Evolutionary conservation across 2,797 vertebrate species (phyloP), one percentile per base, ranked within the genome.

Genomic region (Acanthurus leucopareius): DNA sequence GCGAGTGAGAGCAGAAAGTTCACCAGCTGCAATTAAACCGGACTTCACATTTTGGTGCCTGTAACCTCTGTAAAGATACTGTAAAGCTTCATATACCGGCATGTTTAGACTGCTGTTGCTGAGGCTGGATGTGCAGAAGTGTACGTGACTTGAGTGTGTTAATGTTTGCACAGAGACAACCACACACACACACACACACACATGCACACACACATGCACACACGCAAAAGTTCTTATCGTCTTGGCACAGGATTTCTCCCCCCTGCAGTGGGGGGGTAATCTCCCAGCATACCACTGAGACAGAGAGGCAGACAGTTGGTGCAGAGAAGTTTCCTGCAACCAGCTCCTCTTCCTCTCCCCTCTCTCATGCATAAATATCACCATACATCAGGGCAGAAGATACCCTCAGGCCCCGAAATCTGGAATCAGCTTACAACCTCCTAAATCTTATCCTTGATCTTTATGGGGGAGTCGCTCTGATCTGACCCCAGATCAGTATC

Each of bases 191-290:
- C 25, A 25, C 25, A 25, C 3, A 4, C 32, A 32, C 28, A 59
- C 73, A 25, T 28, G 9, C 65, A 60, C 58, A 69, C 28, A 82
- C 47, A 25, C 14, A 44, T 11, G 48, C 63, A 63, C 48, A n/a
- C 35, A 47, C 45, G 42, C 58, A 57, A 73, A 52, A 86, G 80
- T 93, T 91, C 90, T 96, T 95, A 96, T 96, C 92, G 89, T 77
- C 84, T 67, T 83, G 85, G 93, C 69, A 83, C 94, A 97, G 94
- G 83, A 94, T 92, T 92, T 87, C 40, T 52, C 8, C 10, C 71
- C 87, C 80, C 85, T 91, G 91, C 76, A 15, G 91, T 82, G 25
- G 79, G 86, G 84, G 93, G 86, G 88, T 94, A 93, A 95, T 94
- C 93, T 94, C 85, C 80, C 56, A 86, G 91, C 66, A 84, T 56